phyloP scores from a whole-genome alignment of 2,797 vertebrate genomes.

The Diplodus sargus region DNA sequence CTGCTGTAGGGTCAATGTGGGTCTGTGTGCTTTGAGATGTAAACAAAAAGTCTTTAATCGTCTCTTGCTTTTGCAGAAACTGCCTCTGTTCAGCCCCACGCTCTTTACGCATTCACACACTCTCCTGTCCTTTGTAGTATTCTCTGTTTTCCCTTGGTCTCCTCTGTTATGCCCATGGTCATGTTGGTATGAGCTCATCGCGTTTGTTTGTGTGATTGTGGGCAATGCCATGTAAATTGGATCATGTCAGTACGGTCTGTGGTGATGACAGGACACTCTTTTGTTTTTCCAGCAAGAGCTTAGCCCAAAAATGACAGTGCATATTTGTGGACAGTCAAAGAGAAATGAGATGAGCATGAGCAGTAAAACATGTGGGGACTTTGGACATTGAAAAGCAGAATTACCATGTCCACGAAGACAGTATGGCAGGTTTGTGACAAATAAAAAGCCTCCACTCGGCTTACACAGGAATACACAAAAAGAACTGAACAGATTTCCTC shows the following conservation, averaged over 20 bases:
- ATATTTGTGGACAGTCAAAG: conserved; percentile 2
- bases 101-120: conserved; percentile 11
- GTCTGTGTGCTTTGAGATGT: conserved; percentile 69
- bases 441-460: not conserved
- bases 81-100: conserved; percentile 13
- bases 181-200: not conserved
- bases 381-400: conserved; percentile 2
- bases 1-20: conserved; percentile 62
- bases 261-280: not conserved
- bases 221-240: conserved; percentile 29
- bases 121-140: conserved; percentile 5
- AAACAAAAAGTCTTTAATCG: conserved; percentile 72
- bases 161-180: not conserved
- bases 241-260: conserved; percentile 29
- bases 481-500: too few species aligned
- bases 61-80: conserved; percentile 26
- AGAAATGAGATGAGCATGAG: conserved; percentile 23
- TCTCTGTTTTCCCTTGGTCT: conserved; percentile 10
- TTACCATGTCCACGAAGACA: conserved; percentile 5
- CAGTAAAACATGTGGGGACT: conserved; percentile 6
- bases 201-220: conserved; percentile 25
- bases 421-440: not conserved
- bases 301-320: not conserved
- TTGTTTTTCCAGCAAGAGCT: not conserved
- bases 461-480: not conserved